These are phyloP conservation scores for Pelochelys cantorii DNA, from an alignment of 2,797 vertebrate genomes.

Conservation along the genomic window DNA sequence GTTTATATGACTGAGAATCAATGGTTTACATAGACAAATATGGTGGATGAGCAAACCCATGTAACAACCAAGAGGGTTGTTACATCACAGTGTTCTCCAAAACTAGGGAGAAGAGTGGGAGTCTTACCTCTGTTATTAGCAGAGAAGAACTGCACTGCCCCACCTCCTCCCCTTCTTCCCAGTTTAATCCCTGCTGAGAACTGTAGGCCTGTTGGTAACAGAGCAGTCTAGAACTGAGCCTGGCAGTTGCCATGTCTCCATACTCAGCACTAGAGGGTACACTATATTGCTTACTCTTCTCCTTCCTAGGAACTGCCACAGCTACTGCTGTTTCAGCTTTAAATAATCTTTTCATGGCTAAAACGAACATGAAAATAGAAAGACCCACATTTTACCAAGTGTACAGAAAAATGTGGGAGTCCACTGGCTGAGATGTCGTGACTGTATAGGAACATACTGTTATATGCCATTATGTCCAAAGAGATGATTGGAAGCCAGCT, in stretches of 20 bases:
- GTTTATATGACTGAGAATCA: background rate
- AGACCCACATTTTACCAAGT: background rate
- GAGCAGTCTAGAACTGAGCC: background rate
- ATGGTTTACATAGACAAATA: background rate
- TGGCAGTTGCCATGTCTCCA: background rate
- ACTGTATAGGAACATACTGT: background rate
- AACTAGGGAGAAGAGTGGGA: background rate
- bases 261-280: background rate
- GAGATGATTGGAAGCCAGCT: slow-evolving; percentile 10
- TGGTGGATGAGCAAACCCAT: background rate
- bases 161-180: background rate
- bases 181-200: background rate
- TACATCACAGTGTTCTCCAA: background rate
- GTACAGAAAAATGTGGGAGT: background rate
- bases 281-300: background rate
- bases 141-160: background rate
- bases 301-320: background rate
- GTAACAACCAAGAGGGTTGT: background rate
- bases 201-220: background rate
- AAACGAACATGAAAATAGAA: background rate
- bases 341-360: background rate
- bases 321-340: background rate
- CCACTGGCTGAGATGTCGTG: background rate
- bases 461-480: background rate
- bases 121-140: background rate